Percentiles rank a stretch among this genome's conserved stretches.
These are phyloP conservation scores for Clupea harengus DNA, from an alignment of 2,113 vertebrate species.

Conservation along the genomic window DNA sequence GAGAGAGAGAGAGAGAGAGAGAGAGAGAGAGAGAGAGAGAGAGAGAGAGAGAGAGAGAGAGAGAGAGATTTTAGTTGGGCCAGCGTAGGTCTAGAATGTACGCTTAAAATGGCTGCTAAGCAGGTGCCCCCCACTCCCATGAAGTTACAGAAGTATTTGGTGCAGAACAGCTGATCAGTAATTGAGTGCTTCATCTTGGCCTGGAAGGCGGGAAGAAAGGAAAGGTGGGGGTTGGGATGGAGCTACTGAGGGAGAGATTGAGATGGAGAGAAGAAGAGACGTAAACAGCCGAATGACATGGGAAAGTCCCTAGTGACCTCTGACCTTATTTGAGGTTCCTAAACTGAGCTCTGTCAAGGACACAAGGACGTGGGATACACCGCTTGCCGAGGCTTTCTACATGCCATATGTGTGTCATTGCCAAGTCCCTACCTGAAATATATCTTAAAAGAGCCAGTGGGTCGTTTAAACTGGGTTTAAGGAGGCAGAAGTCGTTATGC, in stretches of 20 bases:
- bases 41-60: neutral
- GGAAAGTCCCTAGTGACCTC: neutral
- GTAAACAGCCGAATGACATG: neutral
- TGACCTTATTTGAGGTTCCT: too few species aligned
- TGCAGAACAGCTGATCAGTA: conserved; percentile 36
- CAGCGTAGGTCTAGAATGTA: conserved; percentile 9
- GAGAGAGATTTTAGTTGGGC: neutral
- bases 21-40: neutral
- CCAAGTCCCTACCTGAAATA: neutral
- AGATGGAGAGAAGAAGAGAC: neutral
- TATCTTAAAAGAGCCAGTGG: too few species aligned
- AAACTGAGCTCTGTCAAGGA: neutral
- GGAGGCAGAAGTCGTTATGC: too few species aligned
- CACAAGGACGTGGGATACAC: neutral
- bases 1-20: neutral
- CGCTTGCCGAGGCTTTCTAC: neutral
- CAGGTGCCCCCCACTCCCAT: conserved; percentile 21
- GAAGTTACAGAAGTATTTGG: conserved; percentile 16
- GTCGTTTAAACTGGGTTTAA: too few species aligned
- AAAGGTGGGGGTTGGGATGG: neutral
- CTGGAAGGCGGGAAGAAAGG: conserved; percentile 1
- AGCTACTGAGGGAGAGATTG: neutral
- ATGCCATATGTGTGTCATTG: neutral
- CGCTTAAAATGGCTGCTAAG: conserved; percentile 25
- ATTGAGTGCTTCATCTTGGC: conserved; percentile 17